phyloP scores from a whole-genome alignment of 2,113 vertebrate species.

The Oophaga pumilio region DNA sequence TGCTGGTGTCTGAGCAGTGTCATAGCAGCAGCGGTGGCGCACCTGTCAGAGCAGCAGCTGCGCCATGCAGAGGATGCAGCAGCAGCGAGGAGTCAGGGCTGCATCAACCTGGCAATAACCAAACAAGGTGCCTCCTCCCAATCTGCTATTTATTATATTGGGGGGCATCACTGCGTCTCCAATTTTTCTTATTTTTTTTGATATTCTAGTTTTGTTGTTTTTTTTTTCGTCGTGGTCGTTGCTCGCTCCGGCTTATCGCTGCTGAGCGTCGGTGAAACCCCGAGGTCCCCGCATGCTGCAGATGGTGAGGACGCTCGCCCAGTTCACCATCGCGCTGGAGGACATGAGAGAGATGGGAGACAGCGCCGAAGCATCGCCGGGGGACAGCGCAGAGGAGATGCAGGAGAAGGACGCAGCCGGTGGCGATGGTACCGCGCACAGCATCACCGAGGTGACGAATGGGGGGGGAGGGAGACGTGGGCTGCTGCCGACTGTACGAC shows the following conservation, averaged over 20 bases:
- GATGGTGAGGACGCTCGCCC: conserved; percentile 96
- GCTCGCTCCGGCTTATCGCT: neutral
- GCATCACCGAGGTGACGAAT: conserved; percentile 72
- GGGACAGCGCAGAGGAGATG: conserved; percentile 60
- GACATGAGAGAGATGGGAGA: conserved; percentile 92
- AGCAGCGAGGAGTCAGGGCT: neutral
- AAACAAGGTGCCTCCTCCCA: neutral
- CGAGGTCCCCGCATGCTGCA: conserved; percentile 87
- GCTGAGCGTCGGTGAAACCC: conserved; percentile 59
- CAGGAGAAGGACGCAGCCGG: conserved; percentile 62
- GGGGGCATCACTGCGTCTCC: too few relatives aligned
- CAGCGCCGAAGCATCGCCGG: conserved; percentile 71
- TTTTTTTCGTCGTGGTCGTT: neutral
- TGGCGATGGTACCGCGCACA: conserved; percentile 66
- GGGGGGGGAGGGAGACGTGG: neutral
- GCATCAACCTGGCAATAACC: conserved; percentile 7
- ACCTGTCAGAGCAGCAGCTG: conserved; percentile 53
- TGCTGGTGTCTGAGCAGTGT: conserved; percentile 57
- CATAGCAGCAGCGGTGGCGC: conserved; percentile 49
- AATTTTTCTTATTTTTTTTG: too few relatives aligned
- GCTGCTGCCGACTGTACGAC: too few relatives aligned
- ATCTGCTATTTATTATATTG: neutral
- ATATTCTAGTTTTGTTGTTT: too few relatives aligned
- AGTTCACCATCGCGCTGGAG: conserved; percentile 97
- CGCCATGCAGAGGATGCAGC: conserved; percentile 8